phyloP scores from a whole-genome alignment of 2,888 invertebrate genomes.

The Hartigia nigra region DNA sequence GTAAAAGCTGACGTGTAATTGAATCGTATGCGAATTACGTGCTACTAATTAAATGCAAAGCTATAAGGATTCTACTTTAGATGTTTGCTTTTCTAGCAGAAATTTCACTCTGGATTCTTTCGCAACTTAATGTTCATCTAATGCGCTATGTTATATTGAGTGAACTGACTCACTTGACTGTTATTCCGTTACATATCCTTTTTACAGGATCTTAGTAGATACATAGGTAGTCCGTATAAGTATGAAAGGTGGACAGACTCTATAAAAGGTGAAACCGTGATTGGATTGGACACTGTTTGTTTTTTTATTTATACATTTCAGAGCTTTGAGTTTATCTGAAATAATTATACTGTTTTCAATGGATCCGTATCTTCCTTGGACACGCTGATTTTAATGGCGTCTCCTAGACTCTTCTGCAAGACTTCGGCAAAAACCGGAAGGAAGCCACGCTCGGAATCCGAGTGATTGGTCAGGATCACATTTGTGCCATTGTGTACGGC shows the following conservation, averaged over 20 bases:
- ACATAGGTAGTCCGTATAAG: not conserved
- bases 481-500: constrained; percentile 81
- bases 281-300: constrained; percentile 46
- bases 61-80: not conserved
- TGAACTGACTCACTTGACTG: not conserved
- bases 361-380: constrained; percentile 84
- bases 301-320: constrained; percentile 68
- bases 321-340: not conserved
- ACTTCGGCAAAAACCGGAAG: constrained; percentile 72
- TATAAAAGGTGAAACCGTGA: not conserved
- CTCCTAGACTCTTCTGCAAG: constrained; percentile 63
- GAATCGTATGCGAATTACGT: not conserved
- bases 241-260: not conserved
- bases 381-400: constrained; percentile 73
- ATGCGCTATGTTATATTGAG: not conserved
- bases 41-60: not conserved
- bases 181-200: not conserved
- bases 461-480: constrained; percentile 92
- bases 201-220: not conserved
- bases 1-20: not conserved
- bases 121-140: not conserved
- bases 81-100: not conserved
- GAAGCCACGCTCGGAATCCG: constrained; percentile 93
- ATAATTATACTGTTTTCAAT: constrained; percentile 73
- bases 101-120: not conserved